Conservation (phyloP, 2,113 vertebrate species). For the Crypturellus undulatus region DNA sequence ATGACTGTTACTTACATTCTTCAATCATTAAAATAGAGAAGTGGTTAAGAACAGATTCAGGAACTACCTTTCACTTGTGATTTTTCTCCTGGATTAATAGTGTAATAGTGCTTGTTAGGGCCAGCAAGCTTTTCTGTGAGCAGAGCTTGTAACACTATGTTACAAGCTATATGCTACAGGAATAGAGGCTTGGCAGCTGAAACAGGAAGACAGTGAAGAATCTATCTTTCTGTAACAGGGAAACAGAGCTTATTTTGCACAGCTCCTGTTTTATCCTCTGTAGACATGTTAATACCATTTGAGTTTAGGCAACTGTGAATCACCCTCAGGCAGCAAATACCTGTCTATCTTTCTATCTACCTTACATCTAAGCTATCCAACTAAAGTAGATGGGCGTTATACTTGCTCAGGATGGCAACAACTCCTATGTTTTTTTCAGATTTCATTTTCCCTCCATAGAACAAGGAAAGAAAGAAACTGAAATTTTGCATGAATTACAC, state of each 20-base stretch:
- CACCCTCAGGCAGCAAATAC: background rate
- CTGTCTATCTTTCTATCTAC: background rate
- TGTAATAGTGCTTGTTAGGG: background rate
- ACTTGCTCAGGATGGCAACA: background rate
- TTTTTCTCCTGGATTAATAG: background rate
- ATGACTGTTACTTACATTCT: accelerated
- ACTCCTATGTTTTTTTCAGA: background rate
- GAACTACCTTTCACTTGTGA: background rate
- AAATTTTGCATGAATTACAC: background rate
- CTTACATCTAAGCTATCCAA: background rate
- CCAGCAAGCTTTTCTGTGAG: background rate
- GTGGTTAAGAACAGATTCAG: background rate
- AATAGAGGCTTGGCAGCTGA: background rate
- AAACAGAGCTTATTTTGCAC: background rate
- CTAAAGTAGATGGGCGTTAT: background rate
- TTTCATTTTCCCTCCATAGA: background rate
- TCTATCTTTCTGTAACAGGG: background rate
- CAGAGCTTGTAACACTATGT: background rate
- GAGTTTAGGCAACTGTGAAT: background rate
- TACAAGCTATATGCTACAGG: background rate
- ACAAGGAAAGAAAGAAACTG: background rate
- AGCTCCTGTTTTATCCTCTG: background rate
- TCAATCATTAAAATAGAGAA: background rate
- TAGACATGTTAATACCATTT: background rate
- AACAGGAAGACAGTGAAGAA: background rate